Percentiles rank a stretch among this genome's conserved stretches.
Conservation (phyloP, 2,113 vertebrate species). For the Indicator maculatus region DNA sequence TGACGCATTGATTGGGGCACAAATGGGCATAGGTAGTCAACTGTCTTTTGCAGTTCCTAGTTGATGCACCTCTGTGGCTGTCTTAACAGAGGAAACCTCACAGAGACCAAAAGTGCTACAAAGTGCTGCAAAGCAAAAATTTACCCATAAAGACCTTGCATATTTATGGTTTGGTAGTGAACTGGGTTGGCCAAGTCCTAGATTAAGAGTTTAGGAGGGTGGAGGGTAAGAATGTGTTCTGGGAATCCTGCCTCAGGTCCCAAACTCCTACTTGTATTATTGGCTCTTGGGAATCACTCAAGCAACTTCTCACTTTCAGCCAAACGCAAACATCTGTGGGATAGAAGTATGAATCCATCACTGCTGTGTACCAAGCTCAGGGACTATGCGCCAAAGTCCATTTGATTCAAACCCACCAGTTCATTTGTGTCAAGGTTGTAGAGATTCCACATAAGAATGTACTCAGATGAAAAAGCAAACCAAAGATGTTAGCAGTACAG, state of each 20-base stretch:
- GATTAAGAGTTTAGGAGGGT: background rate
- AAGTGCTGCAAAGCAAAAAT: background rate
- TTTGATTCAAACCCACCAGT: background rate
- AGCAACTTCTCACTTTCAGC: background rate
- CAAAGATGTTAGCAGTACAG: background rate
- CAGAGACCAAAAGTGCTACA: background rate
- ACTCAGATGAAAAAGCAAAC: background rate
- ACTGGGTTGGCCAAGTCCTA: background rate
- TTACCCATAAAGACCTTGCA: background rate
- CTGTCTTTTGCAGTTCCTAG: background rate
- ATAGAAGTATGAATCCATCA: background rate
- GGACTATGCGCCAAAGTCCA: background rate
- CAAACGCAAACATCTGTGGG: background rate
- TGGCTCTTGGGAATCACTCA: background rate
- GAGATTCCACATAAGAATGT: background rate
- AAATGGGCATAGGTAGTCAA: background rate
- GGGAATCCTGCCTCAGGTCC: background rate
- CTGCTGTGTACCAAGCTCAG: background rate
- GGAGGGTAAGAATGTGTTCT: rapidly evolving
- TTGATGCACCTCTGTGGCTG: background rate
- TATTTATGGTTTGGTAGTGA: background rate
- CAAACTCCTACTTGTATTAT: background rate
- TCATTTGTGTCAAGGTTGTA: background rate
- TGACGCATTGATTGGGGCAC: background rate
- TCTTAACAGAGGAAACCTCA: background rate